These are phyloP conservation scores for Peromyscus maniculatus DNA, from an alignment of 2,113 vertebrate genomes.

Conservation along the genomic window DNA sequence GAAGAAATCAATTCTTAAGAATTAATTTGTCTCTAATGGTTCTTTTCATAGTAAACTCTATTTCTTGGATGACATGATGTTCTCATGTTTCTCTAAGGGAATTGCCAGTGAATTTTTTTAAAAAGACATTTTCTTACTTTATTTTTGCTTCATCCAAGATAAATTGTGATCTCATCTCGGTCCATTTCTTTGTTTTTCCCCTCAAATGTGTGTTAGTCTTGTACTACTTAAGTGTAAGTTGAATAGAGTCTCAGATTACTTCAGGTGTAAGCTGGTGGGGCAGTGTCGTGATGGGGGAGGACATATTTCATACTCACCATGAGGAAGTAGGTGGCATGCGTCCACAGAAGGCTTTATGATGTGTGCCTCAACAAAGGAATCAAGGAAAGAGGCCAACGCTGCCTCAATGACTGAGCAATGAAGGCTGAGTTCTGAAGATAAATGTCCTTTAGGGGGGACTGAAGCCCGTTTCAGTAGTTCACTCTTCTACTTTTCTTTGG, in stretches of 20 bases:
- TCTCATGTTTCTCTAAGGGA: not conserved
- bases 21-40: not conserved
- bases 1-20: constrained; percentile 27
- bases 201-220: not conserved
- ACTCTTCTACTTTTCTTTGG: not conserved
- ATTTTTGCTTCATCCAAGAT: not conserved
- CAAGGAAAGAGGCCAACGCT: not conserved
- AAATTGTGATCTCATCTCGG: not conserved
- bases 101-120: not conserved
- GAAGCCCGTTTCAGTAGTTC: not conserved
- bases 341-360: not conserved
- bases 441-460: not conserved
- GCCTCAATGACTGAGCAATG: not conserved
- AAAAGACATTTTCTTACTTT: not conserved
- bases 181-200: not conserved
- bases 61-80: not conserved
- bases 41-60: not conserved
- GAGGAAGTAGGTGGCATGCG: not conserved
- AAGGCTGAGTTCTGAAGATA: not conserved
- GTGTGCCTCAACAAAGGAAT: not conserved
- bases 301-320: not conserved
- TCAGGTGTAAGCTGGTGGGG: not conserved
- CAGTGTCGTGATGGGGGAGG: not conserved
- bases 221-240: not conserved
- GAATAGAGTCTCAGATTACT: not conserved